These are phyloP conservation scores for Orbicella faveolata DNA, from an alignment of 64 coral and sea anemone species.

Conservation along the genomic window DNA sequence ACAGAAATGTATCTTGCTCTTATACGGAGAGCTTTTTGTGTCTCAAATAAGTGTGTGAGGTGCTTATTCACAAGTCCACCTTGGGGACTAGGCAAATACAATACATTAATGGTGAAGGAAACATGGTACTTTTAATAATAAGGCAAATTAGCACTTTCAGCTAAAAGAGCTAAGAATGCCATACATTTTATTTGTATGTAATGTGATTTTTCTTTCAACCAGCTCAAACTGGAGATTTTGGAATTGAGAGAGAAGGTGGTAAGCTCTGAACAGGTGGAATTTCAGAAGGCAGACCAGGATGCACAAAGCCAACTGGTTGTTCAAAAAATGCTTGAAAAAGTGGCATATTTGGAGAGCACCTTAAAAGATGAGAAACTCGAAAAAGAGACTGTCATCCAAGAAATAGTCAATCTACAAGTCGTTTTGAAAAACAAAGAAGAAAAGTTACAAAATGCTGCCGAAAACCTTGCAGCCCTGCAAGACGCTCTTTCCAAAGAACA, in stretches of 20 bases:
- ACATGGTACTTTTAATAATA: too few relatives aligned
- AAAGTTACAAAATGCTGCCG: not conserved
- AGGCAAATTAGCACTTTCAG: too few relatives aligned
- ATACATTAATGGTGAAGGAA: too few relatives aligned
- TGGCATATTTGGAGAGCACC: conserved; percentile 36
- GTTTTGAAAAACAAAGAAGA: conserved; percentile 24
- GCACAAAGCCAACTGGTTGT: conserved; percentile 6
- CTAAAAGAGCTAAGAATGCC: too few relatives aligned
- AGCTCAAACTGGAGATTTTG: conserved; percentile 36
- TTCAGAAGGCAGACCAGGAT: conserved; percentile 13
- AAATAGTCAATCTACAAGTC: conserved; percentile 56
- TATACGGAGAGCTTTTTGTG: too few relatives aligned
- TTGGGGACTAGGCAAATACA: too few relatives aligned
- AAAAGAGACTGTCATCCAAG: conserved; percentile 42
- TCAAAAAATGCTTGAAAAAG: conserved; percentile 11
- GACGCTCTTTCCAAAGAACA: conserved; percentile 42
- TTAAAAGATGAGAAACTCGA: conserved; percentile 49
- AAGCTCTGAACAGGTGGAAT: not conserved
- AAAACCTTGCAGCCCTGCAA: conserved; percentile 11
- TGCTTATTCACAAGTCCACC: too few relatives aligned
- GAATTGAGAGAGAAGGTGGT: conserved; percentile 9
- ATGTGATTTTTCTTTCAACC: not conserved
- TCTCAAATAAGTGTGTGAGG: too few relatives aligned
- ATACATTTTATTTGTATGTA: not conserved
- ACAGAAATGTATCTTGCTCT: too few relatives aligned